Evolutionary conservation across 2,888 invertebrate genomes (phyloP).

Genomic region (Drosophila mimetica): DNA sequence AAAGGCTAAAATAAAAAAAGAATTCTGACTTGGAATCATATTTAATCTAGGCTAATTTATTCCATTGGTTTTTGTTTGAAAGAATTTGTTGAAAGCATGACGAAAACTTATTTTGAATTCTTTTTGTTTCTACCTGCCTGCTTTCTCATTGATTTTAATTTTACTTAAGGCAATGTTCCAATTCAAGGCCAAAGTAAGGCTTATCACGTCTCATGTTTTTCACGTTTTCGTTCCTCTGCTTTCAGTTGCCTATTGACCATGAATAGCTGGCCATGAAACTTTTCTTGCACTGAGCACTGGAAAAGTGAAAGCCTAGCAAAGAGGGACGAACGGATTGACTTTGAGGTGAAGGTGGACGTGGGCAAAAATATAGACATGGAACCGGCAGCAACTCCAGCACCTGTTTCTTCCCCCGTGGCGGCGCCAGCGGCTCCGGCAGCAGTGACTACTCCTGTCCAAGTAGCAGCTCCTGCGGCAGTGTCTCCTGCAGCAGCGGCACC

Average conservation of each 20-base stretch:
- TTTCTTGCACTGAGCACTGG: neutral
- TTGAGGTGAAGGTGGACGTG: conserved; percentile 1
- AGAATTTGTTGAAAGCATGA: conserved; percentile 12
- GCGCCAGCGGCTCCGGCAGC: neutral
- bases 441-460: neutral
- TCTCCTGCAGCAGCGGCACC: neutral
- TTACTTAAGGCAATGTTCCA: conserved; percentile 26
- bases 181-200: conserved; percentile 50
- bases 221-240: neutral
- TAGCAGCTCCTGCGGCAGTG: neutral
- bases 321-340: neutral
- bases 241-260: conserved; percentile 19
- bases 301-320: conserved; percentile 1
- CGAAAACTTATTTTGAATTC: conserved; percentile 23
- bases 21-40: neutral
- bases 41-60: neutral
- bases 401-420: neutral
- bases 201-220: conserved; percentile 12
- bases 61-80: neutral
- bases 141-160: neutral
- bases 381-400: neutral
- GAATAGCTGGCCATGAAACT: conserved; percentile 13
- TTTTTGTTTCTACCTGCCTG: neutral
- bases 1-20: too few species aligned
- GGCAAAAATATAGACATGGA: conserved; percentile 16